Conservation (phyloP, 2,113 vertebrate genomes). For the Sinocyclocheilus anophthalmus region DNA sequence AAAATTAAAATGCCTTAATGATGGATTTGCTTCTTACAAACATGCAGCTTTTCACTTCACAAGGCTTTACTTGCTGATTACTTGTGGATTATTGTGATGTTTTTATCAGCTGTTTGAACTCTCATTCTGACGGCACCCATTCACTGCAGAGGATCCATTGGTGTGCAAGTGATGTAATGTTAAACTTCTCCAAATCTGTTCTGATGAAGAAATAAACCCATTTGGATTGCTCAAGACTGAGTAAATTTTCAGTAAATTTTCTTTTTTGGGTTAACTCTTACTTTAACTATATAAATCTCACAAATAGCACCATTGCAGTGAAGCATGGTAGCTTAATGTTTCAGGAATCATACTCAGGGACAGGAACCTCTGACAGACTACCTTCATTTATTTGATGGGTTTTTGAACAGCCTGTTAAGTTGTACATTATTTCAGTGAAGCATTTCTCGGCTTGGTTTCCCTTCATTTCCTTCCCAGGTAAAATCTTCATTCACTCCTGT, state of each 20-base stretch:
- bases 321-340: background rate
- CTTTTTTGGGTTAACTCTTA: background rate
- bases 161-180: background rate
- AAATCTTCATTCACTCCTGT: constrained; percentile 34
- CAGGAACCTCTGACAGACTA: background rate
- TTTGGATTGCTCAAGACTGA: too few species aligned
- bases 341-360: background rate
- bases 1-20: too few species aligned
- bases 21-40: too few species aligned
- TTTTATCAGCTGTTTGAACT: too few species aligned
- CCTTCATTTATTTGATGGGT: background rate
- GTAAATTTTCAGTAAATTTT: background rate
- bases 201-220: background rate
- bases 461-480: background rate
- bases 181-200: background rate
- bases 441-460: constrained; percentile 8
- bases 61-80: too few species aligned
- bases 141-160: background rate
- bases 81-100: too few species aligned
- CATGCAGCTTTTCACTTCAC: too few species aligned
- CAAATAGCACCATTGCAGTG: background rate
- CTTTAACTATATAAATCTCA: background rate
- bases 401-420: constrained; percentile 10
- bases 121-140: too few species aligned
- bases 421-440: background rate